These are phyloP conservation scores for Ceratina australensis DNA, from an alignment of 1,140 invertebrate species.

Conservation along the genomic window DNA sequence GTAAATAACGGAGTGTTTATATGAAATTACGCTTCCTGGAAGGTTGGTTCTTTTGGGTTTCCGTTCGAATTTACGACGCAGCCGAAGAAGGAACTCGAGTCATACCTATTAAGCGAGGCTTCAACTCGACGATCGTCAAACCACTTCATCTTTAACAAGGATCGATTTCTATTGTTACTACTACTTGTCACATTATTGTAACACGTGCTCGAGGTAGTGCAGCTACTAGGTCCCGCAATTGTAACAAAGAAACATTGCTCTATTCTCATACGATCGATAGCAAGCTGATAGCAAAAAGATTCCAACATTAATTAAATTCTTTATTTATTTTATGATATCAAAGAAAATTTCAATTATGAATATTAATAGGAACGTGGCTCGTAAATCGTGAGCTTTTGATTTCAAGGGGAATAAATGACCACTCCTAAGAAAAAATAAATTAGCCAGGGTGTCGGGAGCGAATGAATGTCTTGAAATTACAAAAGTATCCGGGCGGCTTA, in stretches of 20 bases:
- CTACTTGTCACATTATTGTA: no score
- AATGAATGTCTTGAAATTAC: conserved; percentile 16
- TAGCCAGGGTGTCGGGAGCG: background rate
- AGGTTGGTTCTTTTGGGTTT: conserved; percentile 49
- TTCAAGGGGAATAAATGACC: background rate
- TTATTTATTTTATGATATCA: no score
- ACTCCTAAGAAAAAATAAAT: background rate
- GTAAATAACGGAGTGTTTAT: conserved; percentile 65
- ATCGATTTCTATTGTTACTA: no score
- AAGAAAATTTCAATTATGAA: background rate
- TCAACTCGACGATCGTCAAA: no score
- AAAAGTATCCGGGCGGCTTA: background rate
- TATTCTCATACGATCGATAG: no score
- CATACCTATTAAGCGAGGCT: no score
- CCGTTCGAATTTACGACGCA: conserved; percentile 62
- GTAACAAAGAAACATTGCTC: no score
- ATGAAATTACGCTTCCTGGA: conserved; percentile 62
- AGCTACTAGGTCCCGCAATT: no score
- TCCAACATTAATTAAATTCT: no score
- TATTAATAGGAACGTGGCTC: background rate
- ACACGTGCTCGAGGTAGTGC: no score
- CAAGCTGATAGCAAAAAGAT: no score
- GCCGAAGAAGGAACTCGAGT: conserved; percentile 11
- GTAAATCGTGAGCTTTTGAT: background rate
- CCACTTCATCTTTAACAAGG: no score